Evolutionary conservation across 2,113 vertebrate genomes (phyloP).

Genomic region (Passer montanus): DNA sequence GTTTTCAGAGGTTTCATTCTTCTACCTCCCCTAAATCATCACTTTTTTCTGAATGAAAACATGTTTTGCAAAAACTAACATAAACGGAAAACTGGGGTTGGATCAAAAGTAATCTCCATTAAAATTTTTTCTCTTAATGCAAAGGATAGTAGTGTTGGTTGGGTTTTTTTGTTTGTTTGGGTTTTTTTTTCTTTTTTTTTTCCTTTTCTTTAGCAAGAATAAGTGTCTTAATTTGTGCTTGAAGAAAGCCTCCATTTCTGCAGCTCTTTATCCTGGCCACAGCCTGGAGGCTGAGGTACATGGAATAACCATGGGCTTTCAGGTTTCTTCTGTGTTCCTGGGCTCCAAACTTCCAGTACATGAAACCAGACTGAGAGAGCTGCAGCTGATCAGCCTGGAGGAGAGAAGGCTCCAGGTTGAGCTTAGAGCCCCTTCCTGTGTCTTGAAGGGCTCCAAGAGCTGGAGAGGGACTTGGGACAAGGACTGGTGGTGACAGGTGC

Average conservation of each 20-base stretch:
- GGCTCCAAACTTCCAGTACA: rapidly evolving
- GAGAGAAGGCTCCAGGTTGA: neutral
- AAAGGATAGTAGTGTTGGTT: rapidly evolving
- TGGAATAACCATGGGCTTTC: neutral
- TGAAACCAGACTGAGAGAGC: neutral
- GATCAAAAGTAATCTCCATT: neutral
- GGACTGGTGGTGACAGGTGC: neutral
- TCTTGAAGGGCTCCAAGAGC: neutral
- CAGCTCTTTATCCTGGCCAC: neutral
- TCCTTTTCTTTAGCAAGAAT: neutral
- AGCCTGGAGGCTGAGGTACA: neutral
- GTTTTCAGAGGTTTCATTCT: neutral
- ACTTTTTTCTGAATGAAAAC: neutral
- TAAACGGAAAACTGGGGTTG: neutral
- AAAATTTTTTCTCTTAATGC: rapidly evolving
- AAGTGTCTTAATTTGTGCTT: neutral
- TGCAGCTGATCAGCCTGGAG: neutral
- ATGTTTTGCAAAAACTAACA: neutral
- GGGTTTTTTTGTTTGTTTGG: neutral
- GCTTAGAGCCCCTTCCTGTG: neutral
- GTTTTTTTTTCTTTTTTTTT: rapidly evolving
- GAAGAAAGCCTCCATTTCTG: neutral
- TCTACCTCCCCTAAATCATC: neutral
- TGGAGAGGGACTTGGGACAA: neutral
- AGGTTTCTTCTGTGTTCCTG: neutral